Base-by-base conservation (phyloP, 35 echinoderm and acorn worm species). In the Hemicentrotus pulcherrimus region DNA sequence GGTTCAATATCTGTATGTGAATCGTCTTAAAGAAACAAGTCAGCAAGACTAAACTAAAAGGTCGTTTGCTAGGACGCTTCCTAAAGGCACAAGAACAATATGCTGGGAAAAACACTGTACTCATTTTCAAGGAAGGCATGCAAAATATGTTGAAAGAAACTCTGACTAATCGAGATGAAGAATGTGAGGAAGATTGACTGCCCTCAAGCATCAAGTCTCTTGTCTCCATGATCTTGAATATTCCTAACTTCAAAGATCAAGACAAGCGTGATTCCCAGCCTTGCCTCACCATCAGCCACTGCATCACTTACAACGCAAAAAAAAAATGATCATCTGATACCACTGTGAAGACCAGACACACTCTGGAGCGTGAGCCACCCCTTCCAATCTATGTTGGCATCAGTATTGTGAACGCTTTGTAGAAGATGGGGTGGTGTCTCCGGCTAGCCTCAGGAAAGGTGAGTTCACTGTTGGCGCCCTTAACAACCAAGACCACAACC, bases 401-500 rank as follows among this genome's bases (percentile, higher is more conserved):
- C 11, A 91, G 47, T 47, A n/a, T n/a, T n/a, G n/a, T n/a, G n/a
- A n/a, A n/a, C n/a, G n/a, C n/a, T n/a, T n/a, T n/a, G n/a, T n/a
- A n/a, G n/a, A n/a, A n/a, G n/a, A n/a, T n/a, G n/a, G n/a, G n/a
- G n/a, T n/a, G n/a, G n/a, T n/a, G n/a, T n/a, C n/a, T n/a, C n/a
- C n/a, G n/a, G n/a, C n/a, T n/a, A n/a, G n/a, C n/a, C n/a, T n/a
- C n/a, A n/a, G 32, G 46, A 2, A 32, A 46, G 46, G 86, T 6
- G 19, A 94, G 1, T 95, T 96, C 31, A 97, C 97, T 46, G 41
- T 31, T 58, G 86, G 89, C 15, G 97, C 94, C 8, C 4, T 95
- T 32, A 95, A 97, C 94, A 97, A 96, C 65, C 32, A 96, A 48
- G 97, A 96, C 94, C 95, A 97, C 88, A 93, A 92, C 85, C 95